Evolutionary conservation across 2,113 vertebrate genomes (phyloP).

Genomic region (Lucifuga dentata): DNA sequence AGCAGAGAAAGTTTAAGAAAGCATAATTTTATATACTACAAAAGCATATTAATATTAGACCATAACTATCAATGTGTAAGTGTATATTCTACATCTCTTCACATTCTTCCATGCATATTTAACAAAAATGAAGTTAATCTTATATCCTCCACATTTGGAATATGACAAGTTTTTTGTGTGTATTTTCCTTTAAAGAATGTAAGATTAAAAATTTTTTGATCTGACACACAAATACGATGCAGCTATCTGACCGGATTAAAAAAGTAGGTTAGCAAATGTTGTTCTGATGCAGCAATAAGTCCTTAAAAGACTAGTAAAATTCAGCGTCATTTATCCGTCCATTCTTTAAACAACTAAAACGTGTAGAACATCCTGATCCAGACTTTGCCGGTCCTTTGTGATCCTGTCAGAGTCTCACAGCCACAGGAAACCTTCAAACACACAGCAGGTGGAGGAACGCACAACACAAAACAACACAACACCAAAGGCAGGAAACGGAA

Average conservation of each 20-base stretch:
- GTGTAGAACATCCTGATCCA: constrained; percentile 37
- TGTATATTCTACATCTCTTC: too few species aligned
- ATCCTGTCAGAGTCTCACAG: constrained; percentile 4
- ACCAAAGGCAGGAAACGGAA: constrained; percentile 39
- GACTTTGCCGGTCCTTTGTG: constrained; percentile 33
- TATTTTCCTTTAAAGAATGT: constrained; percentile 9
- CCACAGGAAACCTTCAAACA: constrained; percentile 38
- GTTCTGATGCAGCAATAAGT: constrained; percentile 28
- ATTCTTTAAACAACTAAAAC: constrained; percentile 27
- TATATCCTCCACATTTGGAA: constrained; percentile 44
- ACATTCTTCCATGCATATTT: constrained; percentile 24
- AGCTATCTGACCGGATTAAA: not conserved
- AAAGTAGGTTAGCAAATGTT: constrained; percentile 31
- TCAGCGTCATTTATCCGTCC: constrained; percentile 23
- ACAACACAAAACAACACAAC: constrained; percentile 26
- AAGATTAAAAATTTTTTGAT: constrained; percentile 40
- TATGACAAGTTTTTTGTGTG: constrained; percentile 42
- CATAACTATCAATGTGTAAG: too few species aligned
- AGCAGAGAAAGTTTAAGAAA: too few species aligned
- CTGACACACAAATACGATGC: constrained; percentile 14
- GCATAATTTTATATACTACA: too few species aligned
- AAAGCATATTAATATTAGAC: too few species aligned
- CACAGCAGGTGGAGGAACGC: constrained; percentile 40
- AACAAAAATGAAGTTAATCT: constrained; percentile 61
- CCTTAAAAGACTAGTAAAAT: constrained; percentile 15